Evolutionary conservation across 1,140 invertebrate genomes (phyloP), one percentile per base, ranked within the genome.

Genomic region (Bombus consobrinus): DNA sequence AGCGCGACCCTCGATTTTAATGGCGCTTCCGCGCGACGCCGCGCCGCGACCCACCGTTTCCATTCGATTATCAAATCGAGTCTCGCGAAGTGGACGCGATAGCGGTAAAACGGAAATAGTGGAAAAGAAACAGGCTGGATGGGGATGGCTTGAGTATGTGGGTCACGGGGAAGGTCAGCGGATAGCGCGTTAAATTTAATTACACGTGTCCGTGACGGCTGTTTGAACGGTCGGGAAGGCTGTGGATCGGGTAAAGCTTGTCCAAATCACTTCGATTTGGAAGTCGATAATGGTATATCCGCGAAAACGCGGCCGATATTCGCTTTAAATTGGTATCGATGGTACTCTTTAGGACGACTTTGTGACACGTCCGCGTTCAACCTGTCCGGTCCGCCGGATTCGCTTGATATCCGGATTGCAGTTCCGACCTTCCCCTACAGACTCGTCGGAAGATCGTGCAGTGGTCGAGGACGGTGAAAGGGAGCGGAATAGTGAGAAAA

Each of bases 161-260:
- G 73, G 85, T 86, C 79, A 76, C 34, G 41, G 69, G 73, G 69
- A 77, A 74, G 72, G 85, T 83, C 85, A 81, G 73, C 71, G 85
- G 39, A 39, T 72, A 41, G 86, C 89, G 89, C 89, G 90, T 91
- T 90, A 93, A 94, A 94, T 94, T 93, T 94, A 94, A 94, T 94
- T 94, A 94, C 94, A 94, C 92, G 93, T 85, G 91, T 92, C 94
- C 91, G 93, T 93, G 94, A 94, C 93, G 94, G 93, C 90, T 92
- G 92, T 88, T 93, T 91, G 93, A 94, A 79, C 81, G 78, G 74
- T 85, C 32, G 47, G 47, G 12, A 6, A 10, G 43, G 74, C 34
- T 28, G 77, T 59, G 74, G 62, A 73, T 28, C 72, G 57, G 47
- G 68, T 83, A 68, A 78, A 85, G 85, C 86, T 86, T 43, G 69